Conservation (phyloP, 2,888 invertebrate genomes). For the Atrina japonica region DNA sequence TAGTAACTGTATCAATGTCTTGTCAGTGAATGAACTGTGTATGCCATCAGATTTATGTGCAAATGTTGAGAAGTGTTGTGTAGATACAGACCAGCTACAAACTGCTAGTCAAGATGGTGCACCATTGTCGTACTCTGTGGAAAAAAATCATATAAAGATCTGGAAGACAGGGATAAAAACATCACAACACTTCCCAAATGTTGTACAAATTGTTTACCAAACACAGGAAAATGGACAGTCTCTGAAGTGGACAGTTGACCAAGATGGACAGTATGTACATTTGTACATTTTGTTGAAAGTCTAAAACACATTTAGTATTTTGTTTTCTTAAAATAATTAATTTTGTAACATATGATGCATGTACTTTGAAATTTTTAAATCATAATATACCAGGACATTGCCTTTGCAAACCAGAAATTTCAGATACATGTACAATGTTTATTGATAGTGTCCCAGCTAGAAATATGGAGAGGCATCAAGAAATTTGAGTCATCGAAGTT, state of each 20-base stretch:
- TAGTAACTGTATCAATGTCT: constrained; percentile 57
- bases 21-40: constrained; percentile 53
- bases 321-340: not conserved
- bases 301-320: too few species aligned
- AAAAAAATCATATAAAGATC: constrained; percentile 62
- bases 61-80: too few species aligned
- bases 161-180: constrained; percentile 51
- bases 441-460: too few species aligned
- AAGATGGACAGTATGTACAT: constrained; percentile 69
- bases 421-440: too few species aligned
- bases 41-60: too few species aligned
- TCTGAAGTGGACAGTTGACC: constrained; percentile 73
- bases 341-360: too few species aligned
- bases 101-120: not conserved
- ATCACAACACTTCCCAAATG: constrained; percentile 49
- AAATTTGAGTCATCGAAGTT: too few species aligned
- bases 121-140: constrained; percentile 51
- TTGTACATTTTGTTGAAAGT: constrained; percentile 2
- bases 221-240: constrained; percentile 69
- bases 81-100: too few species aligned
- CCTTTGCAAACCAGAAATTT: too few species aligned
- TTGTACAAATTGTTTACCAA: constrained; percentile 60
- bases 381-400: too few species aligned
- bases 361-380: too few species aligned
- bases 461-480: too few species aligned